phyloP scores from a whole-genome alignment of 2,888 invertebrate genomes.

The Aphidius colemani region DNA sequence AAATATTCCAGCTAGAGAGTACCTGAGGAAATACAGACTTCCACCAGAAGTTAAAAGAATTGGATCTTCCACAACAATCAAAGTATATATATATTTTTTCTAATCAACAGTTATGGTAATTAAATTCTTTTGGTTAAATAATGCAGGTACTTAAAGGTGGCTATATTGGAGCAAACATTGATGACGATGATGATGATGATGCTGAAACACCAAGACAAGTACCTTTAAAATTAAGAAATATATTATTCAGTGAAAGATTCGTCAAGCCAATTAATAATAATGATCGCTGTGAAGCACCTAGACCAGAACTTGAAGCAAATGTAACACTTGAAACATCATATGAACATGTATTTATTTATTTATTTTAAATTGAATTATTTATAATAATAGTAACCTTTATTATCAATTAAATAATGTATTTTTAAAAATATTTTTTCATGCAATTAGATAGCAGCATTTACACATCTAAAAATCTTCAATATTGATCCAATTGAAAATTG shows the following conservation, averaged over 20 bases:
- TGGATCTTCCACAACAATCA: conserved; percentile 77
- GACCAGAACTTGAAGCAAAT: conserved; percentile 61
- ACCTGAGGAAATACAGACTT: conserved; percentile 62
- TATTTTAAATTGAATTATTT: conserved; percentile 34
- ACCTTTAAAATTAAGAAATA: conserved; percentile 32
- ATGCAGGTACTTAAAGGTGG: conserved; percentile 59
- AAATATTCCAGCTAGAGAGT: conserved; percentile 57
- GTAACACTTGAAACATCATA: conserved; percentile 68
- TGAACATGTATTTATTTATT: conserved; percentile 62
- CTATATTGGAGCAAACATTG: conserved; percentile 53
- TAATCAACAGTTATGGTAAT: background rate
- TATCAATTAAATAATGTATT: no score
- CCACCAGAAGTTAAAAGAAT: conserved; percentile 77
- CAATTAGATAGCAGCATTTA: no score
- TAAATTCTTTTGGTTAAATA: background rate
- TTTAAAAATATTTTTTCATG: no score
- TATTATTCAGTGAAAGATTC: conserved; percentile 63
- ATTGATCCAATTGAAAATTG: no score
- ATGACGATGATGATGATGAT: conserved; percentile 54
- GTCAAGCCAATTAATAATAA: conserved; percentile 66
- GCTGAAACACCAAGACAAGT: conserved; percentile 59
- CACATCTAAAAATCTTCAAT: no score
- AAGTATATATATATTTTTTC: conserved; percentile 61
- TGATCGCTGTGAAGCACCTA: conserved; percentile 64
- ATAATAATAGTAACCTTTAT: no score